Base-by-base conservation (phyloP, 37 sponge, comb jelly and placozoan genomes). In the Corticium candelabrum region DNA sequence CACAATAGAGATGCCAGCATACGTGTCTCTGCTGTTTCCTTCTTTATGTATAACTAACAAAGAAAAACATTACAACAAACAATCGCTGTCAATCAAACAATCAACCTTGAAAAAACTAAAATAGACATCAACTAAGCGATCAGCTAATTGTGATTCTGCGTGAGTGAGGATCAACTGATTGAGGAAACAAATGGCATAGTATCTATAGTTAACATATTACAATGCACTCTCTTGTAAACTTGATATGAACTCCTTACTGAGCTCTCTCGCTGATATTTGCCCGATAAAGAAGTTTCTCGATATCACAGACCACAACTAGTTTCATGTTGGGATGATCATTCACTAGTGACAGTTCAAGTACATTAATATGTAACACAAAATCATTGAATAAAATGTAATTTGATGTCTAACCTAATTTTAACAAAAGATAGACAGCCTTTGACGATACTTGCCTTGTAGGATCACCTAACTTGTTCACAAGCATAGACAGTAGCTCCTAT, bases 391-490 rank as follows among this genome's bases (percentile, higher is more conserved):
- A n/a, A n/a, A n/a, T n/a, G n/a, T n/a, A n/a, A n/a, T n/a, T n/a
- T n/a, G n/a, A n/a, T n/a, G n/a, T n/a, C n/a, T n/a, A n/a, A 94
- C 95, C 78, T 0, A 96, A 81, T 40, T 89, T 89, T 38, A 86
- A 83, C 11, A 99, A 78, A 79, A 92, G 85, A 75, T 90, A 76
- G 37, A 82, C 78, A 40, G 87, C 40, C 40, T 86, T 91, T 36
- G 99, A 99, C 68, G 95, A 93, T 27, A 99, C 77, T 67, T 86
- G 89, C 41, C 82, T 75, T 31, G 84, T 84, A 0, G 99, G 99
- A 75, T 99, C 99, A 34, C 96, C 95, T 7, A 99, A 78, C 73
- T 99, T 99, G 82, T 99, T 94, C 43, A 94, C 96, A 69, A 99
- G 79, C 41, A 87, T 83, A 7, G 88, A 75, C 80, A 99, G 84